Evolutionary conservation across 2,113 vertebrate species (phyloP).

Genomic region (Austrofundulus limnaeus): DNA sequence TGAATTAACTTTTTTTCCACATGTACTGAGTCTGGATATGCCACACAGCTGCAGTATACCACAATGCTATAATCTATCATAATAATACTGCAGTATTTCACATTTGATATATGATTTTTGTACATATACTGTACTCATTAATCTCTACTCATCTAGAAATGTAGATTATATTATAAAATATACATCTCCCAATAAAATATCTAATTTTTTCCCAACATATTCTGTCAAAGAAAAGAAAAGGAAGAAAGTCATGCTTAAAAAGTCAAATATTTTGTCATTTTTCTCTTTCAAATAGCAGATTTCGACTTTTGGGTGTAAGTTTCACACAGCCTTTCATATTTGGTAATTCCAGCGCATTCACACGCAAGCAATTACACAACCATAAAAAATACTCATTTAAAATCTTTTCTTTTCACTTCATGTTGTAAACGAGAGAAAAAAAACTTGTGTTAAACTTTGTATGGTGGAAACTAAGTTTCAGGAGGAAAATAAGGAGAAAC

Average conservation of each 20-base stretch:
- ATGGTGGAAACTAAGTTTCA: constrained; percentile 28
- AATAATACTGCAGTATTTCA: constrained; percentile 71
- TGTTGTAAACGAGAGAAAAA: constrained; percentile 20
- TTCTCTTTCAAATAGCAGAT: constrained; percentile 49
- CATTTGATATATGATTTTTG: constrained; percentile 73
- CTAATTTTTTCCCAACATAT: constrained; percentile 53
- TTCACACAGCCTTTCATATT: constrained; percentile 26
- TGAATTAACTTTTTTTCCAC: constrained; percentile 55
- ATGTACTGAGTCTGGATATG: constrained; percentile 71
- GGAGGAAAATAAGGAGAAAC: constrained; percentile 22
- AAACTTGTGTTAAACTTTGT: constrained; percentile 50
- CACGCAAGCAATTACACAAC: constrained; percentile 18
- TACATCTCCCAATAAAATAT: constrained; percentile 83
- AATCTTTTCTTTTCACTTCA: constrained; percentile 22
- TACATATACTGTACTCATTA: constrained; percentile 69
- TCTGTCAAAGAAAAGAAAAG: constrained; percentile 60
- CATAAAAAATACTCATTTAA: constrained; percentile 29
- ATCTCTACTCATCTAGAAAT: constrained; percentile 80
- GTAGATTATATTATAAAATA: constrained; percentile 83
- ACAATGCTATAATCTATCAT: constrained; percentile 70
- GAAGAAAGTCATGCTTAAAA: constrained; percentile 59
- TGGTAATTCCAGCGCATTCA: constrained; percentile 13
- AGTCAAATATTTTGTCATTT: constrained; percentile 20
- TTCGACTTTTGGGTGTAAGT: constrained; percentile 45
- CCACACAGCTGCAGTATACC: constrained; percentile 67